Evolutionary conservation across 2,888 invertebrate genomes (phyloP).

Genomic region (Acanthosepion esculentum): DNA sequence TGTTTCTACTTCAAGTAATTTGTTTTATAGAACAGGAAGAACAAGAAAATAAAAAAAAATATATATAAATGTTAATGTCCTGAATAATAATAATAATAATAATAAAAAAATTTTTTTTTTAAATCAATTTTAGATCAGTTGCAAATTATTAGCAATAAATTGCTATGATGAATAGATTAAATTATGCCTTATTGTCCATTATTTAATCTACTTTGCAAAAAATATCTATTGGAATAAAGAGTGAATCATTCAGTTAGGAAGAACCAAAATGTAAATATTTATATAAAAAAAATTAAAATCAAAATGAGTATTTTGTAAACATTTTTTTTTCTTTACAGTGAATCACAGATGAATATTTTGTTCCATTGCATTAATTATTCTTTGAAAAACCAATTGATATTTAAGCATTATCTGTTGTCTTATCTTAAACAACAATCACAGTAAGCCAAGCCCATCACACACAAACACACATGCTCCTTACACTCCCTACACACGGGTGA

Average conservation of each 20-base stretch:
- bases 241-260: too few species aligned
- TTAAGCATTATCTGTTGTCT: background rate
- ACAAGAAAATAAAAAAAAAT: background rate
- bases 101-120: too few species aligned
- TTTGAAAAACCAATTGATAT: background rate
- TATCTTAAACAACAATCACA: conserved; percentile 7
- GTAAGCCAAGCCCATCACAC: background rate
- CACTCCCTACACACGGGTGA: background rate
- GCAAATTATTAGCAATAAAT: background rate
- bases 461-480: background rate
- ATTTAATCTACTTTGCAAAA: too few species aligned
- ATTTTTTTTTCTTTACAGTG: background rate
- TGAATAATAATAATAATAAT: background rate
- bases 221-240: too few species aligned
- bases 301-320: conserved; percentile 1
- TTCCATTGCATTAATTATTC: background rate
- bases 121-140: background rate
- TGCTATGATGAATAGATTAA: too few species aligned
- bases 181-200: too few species aligned
- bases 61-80: background rate
- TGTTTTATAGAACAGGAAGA: background rate
- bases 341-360: background rate
- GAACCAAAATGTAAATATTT: too few species aligned
- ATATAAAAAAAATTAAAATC: background rate
- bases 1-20: background rate